phyloP scores from a whole-genome alignment of 2,888 invertebrate genomes.

The Oligia fasciuncula region DNA sequence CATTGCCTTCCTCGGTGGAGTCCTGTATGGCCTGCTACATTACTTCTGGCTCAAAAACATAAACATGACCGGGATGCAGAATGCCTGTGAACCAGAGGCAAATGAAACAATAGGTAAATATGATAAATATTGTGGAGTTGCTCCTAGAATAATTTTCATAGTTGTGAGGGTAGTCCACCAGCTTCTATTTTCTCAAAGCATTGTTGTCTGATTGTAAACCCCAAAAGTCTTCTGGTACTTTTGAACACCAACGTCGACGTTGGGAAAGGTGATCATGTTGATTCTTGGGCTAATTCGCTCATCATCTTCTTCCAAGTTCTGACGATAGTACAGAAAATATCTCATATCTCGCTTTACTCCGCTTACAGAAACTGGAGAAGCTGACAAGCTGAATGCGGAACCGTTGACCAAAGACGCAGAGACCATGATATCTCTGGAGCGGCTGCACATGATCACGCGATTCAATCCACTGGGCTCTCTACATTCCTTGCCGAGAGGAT shows the following conservation, averaged over 20 bases:
- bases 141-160: too few species aligned
- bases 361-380: constrained; percentile 89
- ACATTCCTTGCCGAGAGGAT: constrained; percentile 92
- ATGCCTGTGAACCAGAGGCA: constrained; percentile 83
- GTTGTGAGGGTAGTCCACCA: not conserved
- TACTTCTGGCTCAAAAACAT: constrained; percentile 93
- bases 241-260: not conserved
- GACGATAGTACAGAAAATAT: not conserved
- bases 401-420: constrained; percentile 92
- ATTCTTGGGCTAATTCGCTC: too few species aligned
- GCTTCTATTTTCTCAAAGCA: not conserved
- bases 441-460: constrained; percentile 93
- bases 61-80: constrained; percentile 84
- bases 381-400: constrained; percentile 91
- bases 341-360: not conserved
- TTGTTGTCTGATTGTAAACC: not conserved
- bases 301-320: too few species aligned
- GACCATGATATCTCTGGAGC: constrained; percentile 93
- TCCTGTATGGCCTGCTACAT: constrained; percentile 92
- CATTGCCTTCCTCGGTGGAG: constrained; percentile 92
- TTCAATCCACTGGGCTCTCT: constrained; percentile 94
- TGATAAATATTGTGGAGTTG: not conserved
- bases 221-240: not conserved
- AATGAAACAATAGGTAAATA: constrained; percentile 72
- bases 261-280: not conserved